Base-by-base conservation (phyloP, 1,140 invertebrate genomes). In the Dendrolimus punctatus region DNA sequence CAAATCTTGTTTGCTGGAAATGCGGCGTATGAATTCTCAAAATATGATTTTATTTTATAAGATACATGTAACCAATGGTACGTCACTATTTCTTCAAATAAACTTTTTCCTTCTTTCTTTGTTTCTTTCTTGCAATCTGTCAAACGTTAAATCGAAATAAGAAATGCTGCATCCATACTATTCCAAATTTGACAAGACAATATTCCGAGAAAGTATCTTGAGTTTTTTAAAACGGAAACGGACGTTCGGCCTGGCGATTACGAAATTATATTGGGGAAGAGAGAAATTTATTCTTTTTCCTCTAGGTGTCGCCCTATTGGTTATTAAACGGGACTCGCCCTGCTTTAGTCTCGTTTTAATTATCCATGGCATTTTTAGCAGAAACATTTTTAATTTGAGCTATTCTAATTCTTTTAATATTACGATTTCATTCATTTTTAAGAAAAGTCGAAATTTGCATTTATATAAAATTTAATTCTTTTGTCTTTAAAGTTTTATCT, bases 291-390 rank as follows among this genome's bases (percentile, higher is more conserved):
- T 68, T 65, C 66, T 73, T 80, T 74, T 71, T 74, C 65, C 58
- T 53, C 39, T 61, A 76, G 71, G 73, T 76, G 64, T 73, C 71
- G 71, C 62, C 51, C 62, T 48, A 80, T 85, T 81, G 76, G 78
- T 85, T 83, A 83, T 85, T 80, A 83, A 85, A 80, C 80, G 60
- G 68, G 73, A 80, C 79, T 78, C 74, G 80, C 60, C 56, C 60
- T 41, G 56, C 51, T 41, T 58, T 60, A 55, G 23, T 76, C 69
- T 69, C 68, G 60, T 68, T 77, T 85, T 85, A 82, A 82, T 85
- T 81, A 79, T 73, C 66, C 66, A 47, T 57, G 49, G 42, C 42
- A 55, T 52, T 57, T 62, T 57, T 57, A 46, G 41, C 37, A 39
- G 41, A 39, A 57, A 39, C 38, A 57, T 57, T 62, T 55, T 51